Percentiles rank a stretch among this genome's conserved stretches.
phyloP scores from a whole-genome alignment of 2,113 vertebrate species.

The Barbus barbus region DNA sequence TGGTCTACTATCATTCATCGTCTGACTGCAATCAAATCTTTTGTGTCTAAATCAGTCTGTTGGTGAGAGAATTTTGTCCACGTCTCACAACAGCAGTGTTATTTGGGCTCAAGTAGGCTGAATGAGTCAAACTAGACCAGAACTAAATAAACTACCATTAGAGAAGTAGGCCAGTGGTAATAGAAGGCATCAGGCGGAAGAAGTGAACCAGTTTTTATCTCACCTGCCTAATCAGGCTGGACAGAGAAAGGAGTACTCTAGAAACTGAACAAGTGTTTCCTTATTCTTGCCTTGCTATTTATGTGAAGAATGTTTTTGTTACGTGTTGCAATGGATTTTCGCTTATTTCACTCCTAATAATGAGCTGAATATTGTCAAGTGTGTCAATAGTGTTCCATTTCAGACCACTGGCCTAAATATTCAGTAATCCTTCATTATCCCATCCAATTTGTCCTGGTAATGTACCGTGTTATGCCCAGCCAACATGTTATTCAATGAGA shows the following conservation, averaged over 20 bases:
- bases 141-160: constrained; percentile 61
- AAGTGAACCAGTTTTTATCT: not conserved
- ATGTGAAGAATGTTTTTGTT: not conserved
- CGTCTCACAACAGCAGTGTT: constrained; percentile 1
- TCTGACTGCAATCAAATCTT: constrained; percentile 19
- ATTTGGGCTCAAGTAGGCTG: constrained; percentile 58
- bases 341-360: not conserved
- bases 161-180: constrained; percentile 57
- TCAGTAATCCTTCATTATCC: constrained; percentile 36
- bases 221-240: not conserved
- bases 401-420: constrained; percentile 35
- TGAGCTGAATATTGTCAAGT: constrained; percentile 4
- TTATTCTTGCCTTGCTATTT: not conserved
- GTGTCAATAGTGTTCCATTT: constrained; percentile 9
- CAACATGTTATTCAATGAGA: not conserved
- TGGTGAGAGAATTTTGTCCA: constrained; percentile 18
- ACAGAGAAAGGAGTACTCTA: not conserved
- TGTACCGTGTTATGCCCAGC: not conserved
- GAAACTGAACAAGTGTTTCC: not conserved
- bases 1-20: constrained; percentile 6
- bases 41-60: not conserved
- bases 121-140: constrained; percentile 55
- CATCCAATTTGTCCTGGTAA: not conserved
- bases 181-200: constrained; percentile 38
- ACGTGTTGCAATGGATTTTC: not conserved